phyloP scores from a whole-genome alignment of 2,113 vertebrate genomes.

The Chionomys nivalis region DNA sequence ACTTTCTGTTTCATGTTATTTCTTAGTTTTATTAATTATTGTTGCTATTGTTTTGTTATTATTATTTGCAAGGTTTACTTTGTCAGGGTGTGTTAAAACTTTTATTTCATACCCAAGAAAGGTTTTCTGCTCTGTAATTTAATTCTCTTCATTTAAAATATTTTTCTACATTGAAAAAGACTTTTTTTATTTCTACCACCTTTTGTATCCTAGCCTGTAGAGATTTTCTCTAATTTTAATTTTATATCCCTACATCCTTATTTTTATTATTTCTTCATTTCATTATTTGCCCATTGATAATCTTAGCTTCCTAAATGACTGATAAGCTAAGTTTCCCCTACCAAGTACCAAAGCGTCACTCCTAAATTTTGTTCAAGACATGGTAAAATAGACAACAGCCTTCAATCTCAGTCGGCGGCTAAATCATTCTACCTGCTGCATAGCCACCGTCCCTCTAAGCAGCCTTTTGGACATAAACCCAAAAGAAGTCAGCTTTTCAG shows the following conservation, averaged over 20 bases:
- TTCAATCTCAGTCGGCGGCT: background rate
- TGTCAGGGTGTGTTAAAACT: background rate
- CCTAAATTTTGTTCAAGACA: background rate
- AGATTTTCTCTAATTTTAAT: background rate
- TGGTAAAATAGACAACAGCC: background rate
- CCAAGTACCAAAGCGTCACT: background rate
- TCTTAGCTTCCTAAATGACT: background rate
- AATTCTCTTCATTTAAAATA: background rate
- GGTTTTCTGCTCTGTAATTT: background rate
- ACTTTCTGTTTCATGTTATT: background rate
- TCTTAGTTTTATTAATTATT: background rate
- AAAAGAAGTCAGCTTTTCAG: background rate
- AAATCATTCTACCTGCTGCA: background rate
- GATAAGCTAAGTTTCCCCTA: background rate
- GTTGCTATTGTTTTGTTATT: background rate
- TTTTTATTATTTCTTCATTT: background rate
- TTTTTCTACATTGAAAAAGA: background rate
- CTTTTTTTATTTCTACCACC: background rate
- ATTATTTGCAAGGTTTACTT: background rate
- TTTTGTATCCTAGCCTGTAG: background rate
- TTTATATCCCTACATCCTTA: background rate
- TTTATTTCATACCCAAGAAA: background rate
- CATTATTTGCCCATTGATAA: background rate
- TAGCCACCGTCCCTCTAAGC: background rate
- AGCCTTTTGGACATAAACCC: background rate